These are phyloP conservation scores for Dasyornis broadbenti DNA, from an alignment of 2,113 vertebrate species.

Conservation along the genomic window DNA sequence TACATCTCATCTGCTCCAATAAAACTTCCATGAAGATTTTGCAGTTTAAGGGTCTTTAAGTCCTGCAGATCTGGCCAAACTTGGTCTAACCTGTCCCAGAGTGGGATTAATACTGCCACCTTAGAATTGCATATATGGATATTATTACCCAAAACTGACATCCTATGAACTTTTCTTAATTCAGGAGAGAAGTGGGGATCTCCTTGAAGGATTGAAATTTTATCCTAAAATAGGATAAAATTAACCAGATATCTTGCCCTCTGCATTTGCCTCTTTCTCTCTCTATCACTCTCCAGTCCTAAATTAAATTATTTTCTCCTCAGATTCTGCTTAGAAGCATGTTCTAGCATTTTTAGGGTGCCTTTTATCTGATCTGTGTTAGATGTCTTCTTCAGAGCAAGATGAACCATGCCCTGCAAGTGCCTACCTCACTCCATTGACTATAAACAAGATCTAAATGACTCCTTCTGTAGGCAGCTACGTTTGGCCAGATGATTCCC, in stretches of 20 bases:
- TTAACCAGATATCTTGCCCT: not conserved
- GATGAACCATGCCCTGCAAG: not conserved
- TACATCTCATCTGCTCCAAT: not conserved
- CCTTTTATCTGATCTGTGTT: not conserved
- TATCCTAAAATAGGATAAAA: not conserved
- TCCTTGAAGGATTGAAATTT: not conserved
- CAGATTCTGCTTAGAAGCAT: not conserved
- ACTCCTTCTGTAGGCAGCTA: not conserved
- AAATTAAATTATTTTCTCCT: not conserved
- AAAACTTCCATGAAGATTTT: not conserved
- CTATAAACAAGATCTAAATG: not conserved
- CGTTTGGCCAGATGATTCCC: not conserved
- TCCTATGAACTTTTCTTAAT: not conserved
- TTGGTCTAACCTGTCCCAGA: not conserved
- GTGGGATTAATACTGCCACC: not conserved
- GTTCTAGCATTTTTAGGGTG: not conserved
- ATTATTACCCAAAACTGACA: not conserved
- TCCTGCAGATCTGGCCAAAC: not conserved
- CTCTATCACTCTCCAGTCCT: not conserved
- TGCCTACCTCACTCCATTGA: not conserved
- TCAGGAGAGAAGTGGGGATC: not conserved
- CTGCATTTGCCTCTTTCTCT: not conserved
- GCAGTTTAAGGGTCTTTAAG: not conserved
- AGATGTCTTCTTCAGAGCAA: not conserved
- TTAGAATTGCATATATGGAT: not conserved